Conservation (phyloP, 1,140 invertebrate genomes). For the Diorhabda sublineata region DNA sequence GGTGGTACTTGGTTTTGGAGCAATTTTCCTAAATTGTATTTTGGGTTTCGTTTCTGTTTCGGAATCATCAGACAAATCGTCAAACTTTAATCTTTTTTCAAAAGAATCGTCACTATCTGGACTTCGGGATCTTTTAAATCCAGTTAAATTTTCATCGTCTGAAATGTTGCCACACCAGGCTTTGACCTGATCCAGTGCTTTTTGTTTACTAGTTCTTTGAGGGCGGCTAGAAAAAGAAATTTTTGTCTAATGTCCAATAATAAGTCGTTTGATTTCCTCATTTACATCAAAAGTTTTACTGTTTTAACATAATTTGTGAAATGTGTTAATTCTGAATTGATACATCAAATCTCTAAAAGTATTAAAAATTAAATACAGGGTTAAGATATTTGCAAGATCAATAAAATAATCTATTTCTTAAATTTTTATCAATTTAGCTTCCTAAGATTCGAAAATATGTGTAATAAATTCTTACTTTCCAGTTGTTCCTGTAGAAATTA, state of each 20-base stretch:
- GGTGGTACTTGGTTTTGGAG: constrained; percentile 6
- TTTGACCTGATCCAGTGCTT: constrained; percentile 78
- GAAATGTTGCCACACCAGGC: constrained; percentile 71
- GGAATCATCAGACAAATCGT: constrained; percentile 45
- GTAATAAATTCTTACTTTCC: too few relatives aligned
- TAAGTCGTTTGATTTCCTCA: neutral
- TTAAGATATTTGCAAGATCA: too few relatives aligned
- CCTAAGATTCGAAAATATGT: too few relatives aligned
- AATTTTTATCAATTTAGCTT: too few relatives aligned
- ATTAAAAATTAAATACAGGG: too few relatives aligned
- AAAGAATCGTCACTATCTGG: constrained; percentile 47
- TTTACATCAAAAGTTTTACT: neutral
- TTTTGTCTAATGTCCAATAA: neutral
- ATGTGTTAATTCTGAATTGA: too few relatives aligned
- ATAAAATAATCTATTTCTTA: too few relatives aligned
- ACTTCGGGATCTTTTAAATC: constrained; percentile 27
- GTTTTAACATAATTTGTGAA: too few relatives aligned
- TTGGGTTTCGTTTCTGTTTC: constrained; percentile 31
- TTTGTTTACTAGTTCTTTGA: constrained; percentile 72
- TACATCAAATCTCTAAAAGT: too few relatives aligned
- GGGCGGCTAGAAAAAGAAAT: constrained; percentile 53
- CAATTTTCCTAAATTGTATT: constrained; percentile 13
- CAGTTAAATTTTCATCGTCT: constrained; percentile 50
- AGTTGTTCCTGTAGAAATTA: too few relatives aligned
- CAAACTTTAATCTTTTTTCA: constrained; percentile 52